Evolutionary conservation across 2,797 vertebrate genomes (phyloP).

Genomic region (Oophaga sylvatica): DNA sequence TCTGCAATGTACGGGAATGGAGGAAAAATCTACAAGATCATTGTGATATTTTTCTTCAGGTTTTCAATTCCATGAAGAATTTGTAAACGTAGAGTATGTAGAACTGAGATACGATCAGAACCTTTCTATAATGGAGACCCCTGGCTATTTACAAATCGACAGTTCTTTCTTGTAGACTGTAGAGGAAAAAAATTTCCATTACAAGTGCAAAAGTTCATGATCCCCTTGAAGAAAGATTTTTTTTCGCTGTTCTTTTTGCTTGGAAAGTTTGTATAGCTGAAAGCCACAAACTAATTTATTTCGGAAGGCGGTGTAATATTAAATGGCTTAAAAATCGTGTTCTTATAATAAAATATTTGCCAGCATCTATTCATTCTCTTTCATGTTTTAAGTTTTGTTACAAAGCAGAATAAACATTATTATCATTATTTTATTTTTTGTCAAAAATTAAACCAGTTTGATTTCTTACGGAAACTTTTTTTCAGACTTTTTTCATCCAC

Average conservation of each 20-base stretch:
- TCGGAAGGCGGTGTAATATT: slow-evolving; percentile 36
- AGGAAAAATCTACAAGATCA: background rate
- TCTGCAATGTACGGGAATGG: background rate
- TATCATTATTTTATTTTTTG: background rate
- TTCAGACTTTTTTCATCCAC: too few relatives aligned
- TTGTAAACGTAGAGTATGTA: slow-evolving; percentile 44
- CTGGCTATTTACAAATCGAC: slow-evolving; percentile 54
- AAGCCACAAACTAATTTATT: slow-evolving; percentile 57
- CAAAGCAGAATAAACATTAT: background rate
- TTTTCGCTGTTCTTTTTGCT: slow-evolving; percentile 36
- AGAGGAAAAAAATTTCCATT: slow-evolving; percentile 43
- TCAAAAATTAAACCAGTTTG: background rate
- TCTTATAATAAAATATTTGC: background rate
- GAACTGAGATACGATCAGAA: slow-evolving; percentile 48
- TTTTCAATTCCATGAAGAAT: slow-evolving; percentile 43
- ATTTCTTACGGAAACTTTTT: background rate
- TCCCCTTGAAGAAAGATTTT: slow-evolving; percentile 37
- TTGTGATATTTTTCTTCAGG: background rate
- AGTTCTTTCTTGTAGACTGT: slow-evolving; percentile 38
- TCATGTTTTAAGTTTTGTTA: background rate
- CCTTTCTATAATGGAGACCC: slow-evolving; percentile 53
- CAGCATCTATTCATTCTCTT: background rate
- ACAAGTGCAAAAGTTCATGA: slow-evolving; percentile 51
- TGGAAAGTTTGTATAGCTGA: slow-evolving; percentile 58
- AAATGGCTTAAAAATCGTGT: slow-evolving; percentile 9